Percentiles rank a stretch among this genome's conserved stretches.
phyloP scores from a whole-genome alignment of 2,888 invertebrate genomes.

The Papilio protenor region DNA sequence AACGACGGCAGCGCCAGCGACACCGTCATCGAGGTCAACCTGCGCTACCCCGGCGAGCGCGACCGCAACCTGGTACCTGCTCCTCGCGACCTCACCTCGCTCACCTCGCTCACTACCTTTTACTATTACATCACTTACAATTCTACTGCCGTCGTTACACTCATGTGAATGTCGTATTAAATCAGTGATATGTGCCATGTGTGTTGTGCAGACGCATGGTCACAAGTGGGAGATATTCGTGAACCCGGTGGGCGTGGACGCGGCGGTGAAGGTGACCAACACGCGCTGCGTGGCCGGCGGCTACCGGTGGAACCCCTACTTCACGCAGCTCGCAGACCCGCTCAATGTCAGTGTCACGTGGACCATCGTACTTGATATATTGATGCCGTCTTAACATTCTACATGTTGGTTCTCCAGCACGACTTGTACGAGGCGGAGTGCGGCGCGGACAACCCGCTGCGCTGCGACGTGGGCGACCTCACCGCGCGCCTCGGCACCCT shows the following conservation, averaged over 20 bases:
- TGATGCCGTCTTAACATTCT: background rate
- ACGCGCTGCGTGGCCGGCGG: conserved; percentile 96
- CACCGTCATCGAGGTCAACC: conserved; percentile 94
- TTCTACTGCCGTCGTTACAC: too few relatives aligned
- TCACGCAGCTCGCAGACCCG: conserved; percentile 95
- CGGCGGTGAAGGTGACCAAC: conserved; percentile 90
- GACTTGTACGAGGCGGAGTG: conserved; percentile 95
- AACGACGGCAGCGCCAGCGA: conserved; percentile 94
- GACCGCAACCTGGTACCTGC: conserved; percentile 89
- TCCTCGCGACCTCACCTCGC: too few relatives aligned
- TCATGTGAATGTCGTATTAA: too few relatives aligned
- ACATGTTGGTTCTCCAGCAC: conserved; percentile 77
- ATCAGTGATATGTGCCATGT: background rate
- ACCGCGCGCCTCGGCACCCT: conserved; percentile 93
- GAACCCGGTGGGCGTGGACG: conserved; percentile 96
- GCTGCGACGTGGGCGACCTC: conserved; percentile 96
- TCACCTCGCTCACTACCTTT: background rate
- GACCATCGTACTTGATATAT: background rate
- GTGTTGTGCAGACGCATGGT: conserved; percentile 86
- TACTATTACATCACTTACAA: too few relatives aligned
- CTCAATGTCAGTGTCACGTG: conserved; percentile 87
- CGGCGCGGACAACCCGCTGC: conserved; percentile 92
- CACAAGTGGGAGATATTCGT: conserved; percentile 97
- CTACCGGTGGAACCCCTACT: conserved; percentile 96
- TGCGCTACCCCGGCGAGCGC: conserved; percentile 93